Evolutionary conservation across 30 jellyfish, hydroid and myxozoan genomes (phyloP).

Genomic region (Hydractinia echinata): DNA sequence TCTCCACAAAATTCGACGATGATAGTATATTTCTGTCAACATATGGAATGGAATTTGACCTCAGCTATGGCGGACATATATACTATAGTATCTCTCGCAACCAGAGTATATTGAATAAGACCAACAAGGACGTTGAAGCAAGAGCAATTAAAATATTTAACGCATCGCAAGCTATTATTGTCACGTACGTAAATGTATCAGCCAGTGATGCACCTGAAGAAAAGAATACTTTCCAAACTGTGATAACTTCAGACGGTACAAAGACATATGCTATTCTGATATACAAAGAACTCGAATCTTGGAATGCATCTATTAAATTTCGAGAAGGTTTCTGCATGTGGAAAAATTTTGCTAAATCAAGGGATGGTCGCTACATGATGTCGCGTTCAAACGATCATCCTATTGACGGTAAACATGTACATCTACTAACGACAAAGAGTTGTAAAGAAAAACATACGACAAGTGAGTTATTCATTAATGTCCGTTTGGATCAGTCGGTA

Average conservation of each 20-base stretch:
- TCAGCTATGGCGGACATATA: background rate
- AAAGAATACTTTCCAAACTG: background rate
- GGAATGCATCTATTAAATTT: background rate
- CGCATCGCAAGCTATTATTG: background rate
- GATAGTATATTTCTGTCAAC: too few species aligned
- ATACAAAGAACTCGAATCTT: background rate
- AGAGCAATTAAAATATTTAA: background rate
- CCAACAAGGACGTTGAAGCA: background rate
- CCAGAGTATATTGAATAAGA: background rate
- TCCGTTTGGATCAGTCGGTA: too few species aligned
- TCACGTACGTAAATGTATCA: background rate
- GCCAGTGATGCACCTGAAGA: background rate
- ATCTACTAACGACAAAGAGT: background rate
- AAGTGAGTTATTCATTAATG: background rate
- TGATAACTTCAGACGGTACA: background rate
- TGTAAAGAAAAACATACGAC: background rate
- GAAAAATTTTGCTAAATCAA: background rate
- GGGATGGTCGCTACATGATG: too few species aligned
- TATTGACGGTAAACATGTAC: too few species aligned
- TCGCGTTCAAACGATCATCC: too few species aligned
- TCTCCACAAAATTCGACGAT: too few species aligned
- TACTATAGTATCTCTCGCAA: background rate
- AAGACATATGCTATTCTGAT: background rate
- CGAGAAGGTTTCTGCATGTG: background rate
- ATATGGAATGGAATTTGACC: too few species aligned